Base-by-base conservation (phyloP, 2,888 invertebrate species). In the Cephus rjabovi region DNA sequence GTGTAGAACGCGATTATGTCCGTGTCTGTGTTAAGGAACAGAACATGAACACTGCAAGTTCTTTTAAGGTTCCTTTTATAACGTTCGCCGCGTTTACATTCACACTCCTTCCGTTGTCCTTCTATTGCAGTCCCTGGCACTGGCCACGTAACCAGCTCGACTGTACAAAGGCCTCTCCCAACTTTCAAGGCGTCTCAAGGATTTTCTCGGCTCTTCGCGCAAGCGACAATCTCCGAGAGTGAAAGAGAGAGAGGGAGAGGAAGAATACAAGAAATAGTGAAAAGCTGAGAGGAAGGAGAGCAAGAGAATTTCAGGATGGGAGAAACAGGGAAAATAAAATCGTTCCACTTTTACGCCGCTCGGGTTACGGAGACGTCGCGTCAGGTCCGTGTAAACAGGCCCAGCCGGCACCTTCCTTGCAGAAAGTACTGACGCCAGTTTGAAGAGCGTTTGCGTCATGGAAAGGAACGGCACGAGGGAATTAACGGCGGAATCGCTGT, bases 361-460 rank as follows among this genome's bases (percentile, higher is more conserved):
- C 40, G 40, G 15, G 40, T 40, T 40, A 23, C 30, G 33, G 30
- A 30, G 33, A 71, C 33, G 71, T n/a, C 71, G 71, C 71, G 71
- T 71, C 71, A 12, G n/a, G 71, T 34, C 30, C 34, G 35, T 70
- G 33, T 15, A 70, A 70, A 70, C 30, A 33, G 15, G n/a, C 70
- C 33, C 70, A 33, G 71, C 34, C n/a, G 74, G 33, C 33, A 35
- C 74, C 35, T 74, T 74, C 35, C 75, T n/a, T 68, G 68, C 74
- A 79, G 81, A 81, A 81, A 76, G 40, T 76, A 79, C 76, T 84
- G 84, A 84, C 86, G 84, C 80, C 85, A 84, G 79, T 76, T 77
- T 77, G 79, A 74, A 77, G 80, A 83, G 82, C 81, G 80, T 82
- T 81, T 83, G 85, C 87, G 87, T 88, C 86, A 89, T 85, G 84